phyloP scores from a whole-genome alignment of 2,113 vertebrate species.

The Scopus umbretta region DNA sequence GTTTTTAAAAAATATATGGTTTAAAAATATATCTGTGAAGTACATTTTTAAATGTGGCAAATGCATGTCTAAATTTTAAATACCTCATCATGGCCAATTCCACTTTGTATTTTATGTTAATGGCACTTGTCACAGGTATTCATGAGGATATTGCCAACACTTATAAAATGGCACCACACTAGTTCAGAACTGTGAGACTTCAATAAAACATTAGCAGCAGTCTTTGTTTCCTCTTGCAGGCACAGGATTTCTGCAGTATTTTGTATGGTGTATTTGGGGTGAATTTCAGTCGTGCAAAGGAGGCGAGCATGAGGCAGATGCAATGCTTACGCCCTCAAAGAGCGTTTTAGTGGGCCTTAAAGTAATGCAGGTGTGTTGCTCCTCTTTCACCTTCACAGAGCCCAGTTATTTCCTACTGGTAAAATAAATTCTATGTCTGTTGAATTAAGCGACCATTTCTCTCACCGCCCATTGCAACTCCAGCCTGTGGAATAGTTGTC shows the following conservation, averaged over 20 bases:
- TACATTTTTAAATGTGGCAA: conserved; percentile 67
- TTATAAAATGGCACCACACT: conserved; percentile 4
- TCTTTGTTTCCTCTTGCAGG: neutral
- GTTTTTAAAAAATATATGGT: conserved; percentile 11
- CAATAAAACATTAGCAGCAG: conserved; percentile 41
- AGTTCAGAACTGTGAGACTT: conserved; percentile 41
- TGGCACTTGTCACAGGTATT: conserved; percentile 40
- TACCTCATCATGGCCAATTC: conserved; percentile 60
- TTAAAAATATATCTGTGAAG: conserved; percentile 73
- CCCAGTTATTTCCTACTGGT: neutral
- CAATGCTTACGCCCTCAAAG: neutral
- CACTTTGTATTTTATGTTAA: conserved; percentile 45
- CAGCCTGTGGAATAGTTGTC: neutral
- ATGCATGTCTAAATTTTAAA: conserved; percentile 68
- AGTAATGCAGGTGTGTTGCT: neutral
- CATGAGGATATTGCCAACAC: conserved; percentile 8
- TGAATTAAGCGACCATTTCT: neutral
- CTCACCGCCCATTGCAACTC: neutral
- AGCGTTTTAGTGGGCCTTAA: neutral
- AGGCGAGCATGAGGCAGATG: neutral
- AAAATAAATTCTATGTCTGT: neutral
- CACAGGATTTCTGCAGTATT: conserved; percentile 6
- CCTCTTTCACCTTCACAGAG: neutral
- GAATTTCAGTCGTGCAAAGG: neutral
- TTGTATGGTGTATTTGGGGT: conserved; percentile 11